These are phyloP conservation scores for Tragulus kanchil DNA, from an alignment of 2,113 vertebrate genomes.

Conservation along the genomic window DNA sequence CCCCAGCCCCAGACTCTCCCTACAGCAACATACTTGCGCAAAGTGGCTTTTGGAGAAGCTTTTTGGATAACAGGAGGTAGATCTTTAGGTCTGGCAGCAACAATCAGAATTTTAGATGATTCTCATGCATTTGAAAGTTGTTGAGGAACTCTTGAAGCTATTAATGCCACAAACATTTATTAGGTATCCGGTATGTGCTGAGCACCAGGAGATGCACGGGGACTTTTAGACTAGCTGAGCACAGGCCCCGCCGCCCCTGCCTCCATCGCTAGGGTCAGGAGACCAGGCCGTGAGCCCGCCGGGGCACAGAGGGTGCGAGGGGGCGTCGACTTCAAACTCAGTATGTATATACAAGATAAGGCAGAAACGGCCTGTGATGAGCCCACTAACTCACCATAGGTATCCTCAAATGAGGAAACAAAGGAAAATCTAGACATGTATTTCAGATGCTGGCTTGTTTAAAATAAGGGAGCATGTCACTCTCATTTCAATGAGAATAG, in stretches of 20 bases:
- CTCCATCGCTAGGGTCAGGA: neutral
- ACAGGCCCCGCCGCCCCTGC: neutral
- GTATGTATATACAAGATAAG: fast-evolving
- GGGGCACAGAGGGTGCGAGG: neutral
- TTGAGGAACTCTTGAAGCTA: neutral
- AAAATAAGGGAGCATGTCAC: fast-evolving
- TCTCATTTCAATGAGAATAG: neutral
- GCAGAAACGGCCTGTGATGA: neutral
- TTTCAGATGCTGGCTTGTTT: neutral
- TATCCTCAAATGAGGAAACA: neutral
- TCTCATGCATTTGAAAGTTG: neutral
- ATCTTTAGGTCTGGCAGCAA: no score
- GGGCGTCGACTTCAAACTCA: no score
- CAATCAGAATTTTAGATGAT: neutral
- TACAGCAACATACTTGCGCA: fast-evolving
- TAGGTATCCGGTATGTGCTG: neutral
- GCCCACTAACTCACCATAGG: neutral
- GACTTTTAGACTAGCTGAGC: neutral
- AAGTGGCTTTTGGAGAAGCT: neutral
- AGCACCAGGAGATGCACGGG: fast-evolving
- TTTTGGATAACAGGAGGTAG: neutral
- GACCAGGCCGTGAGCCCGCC: neutral
- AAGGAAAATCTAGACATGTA: neutral
- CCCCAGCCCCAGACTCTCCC: neutral
- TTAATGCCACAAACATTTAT: neutral